Percentiles rank a stretch among this genome's conserved stretches.
These are phyloP conservation scores for Synanthedon andrenaeformis DNA, from an alignment of 2,888 invertebrate genomes.

Conservation along the genomic window DNA sequence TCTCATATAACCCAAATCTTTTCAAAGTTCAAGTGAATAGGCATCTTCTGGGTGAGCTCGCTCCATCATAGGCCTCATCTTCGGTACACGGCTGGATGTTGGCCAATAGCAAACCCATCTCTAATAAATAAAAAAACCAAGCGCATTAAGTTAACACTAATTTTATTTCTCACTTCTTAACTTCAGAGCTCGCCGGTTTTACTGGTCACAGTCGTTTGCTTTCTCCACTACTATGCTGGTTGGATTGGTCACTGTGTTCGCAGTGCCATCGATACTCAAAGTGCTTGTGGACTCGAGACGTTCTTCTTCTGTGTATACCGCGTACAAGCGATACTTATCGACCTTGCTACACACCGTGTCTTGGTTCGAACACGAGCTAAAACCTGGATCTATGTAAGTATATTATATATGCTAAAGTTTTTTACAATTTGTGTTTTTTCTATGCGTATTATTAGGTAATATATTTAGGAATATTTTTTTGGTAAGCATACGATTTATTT, in stretches of 20 bases:
- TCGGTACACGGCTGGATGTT: too few relatives aligned
- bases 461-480: too few relatives aligned
- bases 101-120: too few relatives aligned
- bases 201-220: constrained; percentile 76
- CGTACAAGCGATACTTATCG: constrained; percentile 82
- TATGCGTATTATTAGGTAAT: too few relatives aligned
- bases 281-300: constrained; percentile 79
- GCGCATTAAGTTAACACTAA: too few relatives aligned
- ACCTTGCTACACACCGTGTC: constrained; percentile 81
- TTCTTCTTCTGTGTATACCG: constrained; percentile 73
- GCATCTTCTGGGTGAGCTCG: too few relatives aligned
- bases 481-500: too few relatives aligned
- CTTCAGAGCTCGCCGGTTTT: constrained; percentile 79
- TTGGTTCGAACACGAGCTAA: constrained; percentile 83
- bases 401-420: background rate
- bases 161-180: too few relatives aligned
- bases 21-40: too few relatives aligned
- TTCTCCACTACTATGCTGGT: constrained; percentile 79
- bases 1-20: too few relatives aligned
- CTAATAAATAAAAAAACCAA: too few relatives aligned
- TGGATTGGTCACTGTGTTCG: constrained; percentile 80
- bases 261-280: constrained; percentile 79
- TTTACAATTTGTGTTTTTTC: background rate
- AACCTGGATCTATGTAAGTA: constrained; percentile 69
- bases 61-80: too few relatives aligned